Evolutionary conservation across 2,888 invertebrate species (phyloP).

Genomic region (Lasioglossum calceatum): DNA sequence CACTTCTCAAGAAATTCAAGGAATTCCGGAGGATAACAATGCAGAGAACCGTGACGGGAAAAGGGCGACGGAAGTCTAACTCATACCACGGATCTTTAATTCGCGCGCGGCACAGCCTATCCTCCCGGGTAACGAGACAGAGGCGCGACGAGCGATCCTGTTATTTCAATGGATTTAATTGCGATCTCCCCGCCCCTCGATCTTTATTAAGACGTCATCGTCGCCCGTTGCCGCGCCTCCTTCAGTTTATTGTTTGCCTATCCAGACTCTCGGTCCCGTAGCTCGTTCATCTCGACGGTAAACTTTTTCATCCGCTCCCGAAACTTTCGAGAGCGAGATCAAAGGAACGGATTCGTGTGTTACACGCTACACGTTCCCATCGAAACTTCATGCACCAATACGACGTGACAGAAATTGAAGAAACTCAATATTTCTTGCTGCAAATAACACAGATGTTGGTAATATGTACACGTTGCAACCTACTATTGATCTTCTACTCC

Average conservation of each 20-base stretch:
- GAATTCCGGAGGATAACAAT: constrained; percentile 57
- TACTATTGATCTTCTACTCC: background rate
- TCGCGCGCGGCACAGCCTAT: constrained; percentile 27
- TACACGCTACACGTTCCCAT: background rate
- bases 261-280: background rate
- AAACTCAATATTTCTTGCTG: background rate
- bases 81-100: constrained; percentile 44
- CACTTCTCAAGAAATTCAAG: constrained; percentile 59
- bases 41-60: constrained; percentile 30
- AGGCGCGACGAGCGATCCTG: constrained; percentile 40
- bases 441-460: background rate
- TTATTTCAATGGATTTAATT: constrained; percentile 60
- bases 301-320: constrained; percentile 5
- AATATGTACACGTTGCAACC: background rate
- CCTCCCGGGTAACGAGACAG: constrained; percentile 38
- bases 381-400: background rate
- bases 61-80: constrained; percentile 19
- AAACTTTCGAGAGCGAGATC: background rate
- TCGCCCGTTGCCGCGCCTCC: background rate
- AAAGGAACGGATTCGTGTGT: background rate
- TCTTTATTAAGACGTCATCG: constrained; percentile 37
- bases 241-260: constrained; percentile 39
- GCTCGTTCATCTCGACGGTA: background rate
- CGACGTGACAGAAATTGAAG: background rate
- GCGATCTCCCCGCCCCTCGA: constrained; percentile 22